Conservation (phyloP, 2,797 vertebrate genomes). For the Dallia pectoralis region DNA sequence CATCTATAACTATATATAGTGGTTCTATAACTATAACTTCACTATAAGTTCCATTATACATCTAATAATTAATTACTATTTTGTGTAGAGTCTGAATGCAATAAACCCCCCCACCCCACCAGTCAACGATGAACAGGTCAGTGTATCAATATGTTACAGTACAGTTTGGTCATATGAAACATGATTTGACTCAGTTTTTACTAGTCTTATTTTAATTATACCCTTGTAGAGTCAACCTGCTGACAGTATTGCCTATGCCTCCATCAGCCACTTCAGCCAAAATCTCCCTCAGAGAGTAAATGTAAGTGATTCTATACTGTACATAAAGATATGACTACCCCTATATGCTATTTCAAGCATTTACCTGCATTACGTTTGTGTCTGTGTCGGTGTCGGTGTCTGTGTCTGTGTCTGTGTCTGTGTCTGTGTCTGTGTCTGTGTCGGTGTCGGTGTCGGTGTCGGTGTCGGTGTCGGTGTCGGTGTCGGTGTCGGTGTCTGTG, state of each 20-base stretch:
- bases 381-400: too few relatives aligned
- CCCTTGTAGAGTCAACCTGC: background rate
- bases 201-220: background rate
- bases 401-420: background rate
- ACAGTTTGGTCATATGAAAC: background rate
- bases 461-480: too few relatives aligned
- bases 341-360: background rate
- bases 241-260: constrained; percentile 1
- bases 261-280: background rate
- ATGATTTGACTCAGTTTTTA: background rate
- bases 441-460: too few relatives aligned
- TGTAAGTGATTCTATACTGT: background rate
- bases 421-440: background rate
- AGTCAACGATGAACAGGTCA: background rate
- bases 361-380: too few relatives aligned
- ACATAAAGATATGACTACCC: background rate
- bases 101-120: background rate
- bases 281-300: background rate
- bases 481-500: background rate
- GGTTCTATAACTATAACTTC: too few relatives aligned
- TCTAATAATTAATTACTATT: background rate
- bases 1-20: too few relatives aligned
- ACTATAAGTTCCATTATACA: background rate
- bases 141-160: background rate
- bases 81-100: background rate